Evolutionary conservation across 2,797 vertebrate species (phyloP).

Genomic region (Tarsius wallacei): DNA sequence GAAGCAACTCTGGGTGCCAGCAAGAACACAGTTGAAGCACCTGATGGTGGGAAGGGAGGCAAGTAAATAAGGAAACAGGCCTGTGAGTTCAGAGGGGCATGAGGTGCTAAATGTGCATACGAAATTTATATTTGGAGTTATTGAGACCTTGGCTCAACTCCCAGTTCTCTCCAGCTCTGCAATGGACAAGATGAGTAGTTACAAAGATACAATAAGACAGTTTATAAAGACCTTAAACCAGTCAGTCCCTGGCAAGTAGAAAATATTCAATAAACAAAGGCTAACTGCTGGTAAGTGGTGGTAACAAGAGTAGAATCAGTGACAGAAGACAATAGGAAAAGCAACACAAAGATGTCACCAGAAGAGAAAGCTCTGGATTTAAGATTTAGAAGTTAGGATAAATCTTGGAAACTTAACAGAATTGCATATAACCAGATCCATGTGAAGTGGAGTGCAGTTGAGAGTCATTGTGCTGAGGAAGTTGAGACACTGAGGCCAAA

Average conservation of each 20-base stretch:
- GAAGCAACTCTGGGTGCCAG: neutral
- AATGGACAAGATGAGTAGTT: neutral
- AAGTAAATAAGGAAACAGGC: neutral
- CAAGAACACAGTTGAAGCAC: accelerated
- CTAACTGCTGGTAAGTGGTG: neutral
- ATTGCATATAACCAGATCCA: neutral
- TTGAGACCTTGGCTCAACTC: neutral
- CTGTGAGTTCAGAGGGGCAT: neutral
- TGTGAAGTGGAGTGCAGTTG: neutral
- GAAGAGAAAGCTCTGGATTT: neutral
- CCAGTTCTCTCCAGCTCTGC: neutral
- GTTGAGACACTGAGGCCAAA: neutral
- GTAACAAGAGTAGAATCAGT: neutral
- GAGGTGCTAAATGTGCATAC: neutral
- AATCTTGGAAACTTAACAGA: neutral
- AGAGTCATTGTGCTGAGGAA: neutral
- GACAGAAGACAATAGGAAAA: neutral
- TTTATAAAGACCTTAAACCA: neutral
- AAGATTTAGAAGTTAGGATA: neutral
- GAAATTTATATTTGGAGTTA: neutral
- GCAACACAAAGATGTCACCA: neutral
- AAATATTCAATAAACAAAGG: neutral
- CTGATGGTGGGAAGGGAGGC: neutral
- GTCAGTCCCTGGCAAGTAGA: neutral
- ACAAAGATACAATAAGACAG: neutral